phyloP scores from a whole-genome alignment of 1,140 invertebrate genomes.

The Harpegnathos saltator region DNA sequence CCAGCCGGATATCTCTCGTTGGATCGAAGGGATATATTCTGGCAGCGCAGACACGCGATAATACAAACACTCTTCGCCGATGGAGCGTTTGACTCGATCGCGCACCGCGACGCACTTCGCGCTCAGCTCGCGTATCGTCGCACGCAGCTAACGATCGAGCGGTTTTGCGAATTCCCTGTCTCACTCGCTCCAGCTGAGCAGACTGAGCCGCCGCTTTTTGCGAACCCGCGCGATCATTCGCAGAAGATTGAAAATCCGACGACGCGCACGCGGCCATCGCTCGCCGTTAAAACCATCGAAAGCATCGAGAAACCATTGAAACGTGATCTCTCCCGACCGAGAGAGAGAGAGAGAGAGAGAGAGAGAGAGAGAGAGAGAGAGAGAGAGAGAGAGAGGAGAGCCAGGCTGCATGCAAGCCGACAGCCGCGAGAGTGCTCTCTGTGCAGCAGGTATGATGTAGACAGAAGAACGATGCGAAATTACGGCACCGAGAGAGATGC shows the following conservation, averaged over 20 bases:
- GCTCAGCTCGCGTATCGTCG: too few species aligned
- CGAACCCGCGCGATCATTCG: constrained; percentile 42
- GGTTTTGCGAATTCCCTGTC: constrained; percentile 3
- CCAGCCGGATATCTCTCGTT: too few species aligned
- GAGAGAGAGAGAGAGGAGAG: too few species aligned
- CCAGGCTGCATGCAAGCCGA: constrained; percentile 55
- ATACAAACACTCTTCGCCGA: background rate
- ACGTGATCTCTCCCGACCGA: constrained; percentile 65
- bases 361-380: too few species aligned
- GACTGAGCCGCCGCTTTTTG: constrained; percentile 24
- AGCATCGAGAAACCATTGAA: constrained; percentile 72
- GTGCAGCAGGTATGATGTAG: constrained; percentile 59
- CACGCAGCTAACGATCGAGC: constrained; percentile 3
- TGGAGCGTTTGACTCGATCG: constrained; percentile 9
- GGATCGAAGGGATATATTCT: background rate
- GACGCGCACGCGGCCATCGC: constrained; percentile 7
- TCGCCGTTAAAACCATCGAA: constrained; percentile 67
- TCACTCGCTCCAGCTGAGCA: background rate
- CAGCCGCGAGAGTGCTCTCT: constrained; percentile 64
- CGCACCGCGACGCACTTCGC: too few species aligned
- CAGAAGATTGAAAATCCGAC: constrained; percentile 40
- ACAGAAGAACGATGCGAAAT: constrained; percentile 42
- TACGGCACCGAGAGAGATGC: constrained; percentile 53
- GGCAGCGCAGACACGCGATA: background rate
- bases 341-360: too few species aligned